A percentile compares a stretch with the other conserved stretches of the same genome.
Conservation (phyloP, 2,888 invertebrate species). For the Notodonta ziczac region DNA sequence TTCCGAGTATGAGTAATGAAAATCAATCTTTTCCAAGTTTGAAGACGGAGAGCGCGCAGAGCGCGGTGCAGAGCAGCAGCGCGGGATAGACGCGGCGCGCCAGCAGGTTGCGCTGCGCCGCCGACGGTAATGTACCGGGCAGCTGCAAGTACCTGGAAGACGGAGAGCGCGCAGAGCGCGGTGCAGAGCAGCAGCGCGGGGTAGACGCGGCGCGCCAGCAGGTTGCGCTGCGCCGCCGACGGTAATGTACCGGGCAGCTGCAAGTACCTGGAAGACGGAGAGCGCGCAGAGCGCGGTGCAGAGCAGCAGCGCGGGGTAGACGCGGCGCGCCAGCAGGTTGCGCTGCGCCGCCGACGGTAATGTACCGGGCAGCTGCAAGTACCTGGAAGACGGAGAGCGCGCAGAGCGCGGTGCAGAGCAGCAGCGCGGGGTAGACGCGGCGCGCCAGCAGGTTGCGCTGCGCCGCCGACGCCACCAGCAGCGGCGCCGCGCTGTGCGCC, state of each 20-base stretch:
- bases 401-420: constrained; percentile 87
- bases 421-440: constrained; percentile 90
- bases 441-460: constrained; percentile 91
- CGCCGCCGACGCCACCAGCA: constrained; percentile 80
- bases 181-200: constrained; percentile 87
- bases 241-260: constrained; percentile 23
- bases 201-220: constrained; percentile 94
- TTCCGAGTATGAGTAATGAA: no score
- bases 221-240: constrained; percentile 87
- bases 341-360: no score
- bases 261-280: constrained; percentile 88
- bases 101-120: no score
- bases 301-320: constrained; percentile 69
- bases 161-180: constrained; percentile 60
- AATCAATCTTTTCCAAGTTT: no score
- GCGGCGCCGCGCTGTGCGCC: constrained; percentile 90
- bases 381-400: constrained; percentile 78
- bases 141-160: constrained; percentile 62
- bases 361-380: neutral
- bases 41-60: no score
- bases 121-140: no score
- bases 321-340: no score
- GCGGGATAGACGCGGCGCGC: no score
- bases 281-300: constrained; percentile 90
- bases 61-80: no score